These are phyloP conservation scores for Percopsis transmontana DNA, from an alignment of 2,113 vertebrate species.

Conservation along the genomic window DNA sequence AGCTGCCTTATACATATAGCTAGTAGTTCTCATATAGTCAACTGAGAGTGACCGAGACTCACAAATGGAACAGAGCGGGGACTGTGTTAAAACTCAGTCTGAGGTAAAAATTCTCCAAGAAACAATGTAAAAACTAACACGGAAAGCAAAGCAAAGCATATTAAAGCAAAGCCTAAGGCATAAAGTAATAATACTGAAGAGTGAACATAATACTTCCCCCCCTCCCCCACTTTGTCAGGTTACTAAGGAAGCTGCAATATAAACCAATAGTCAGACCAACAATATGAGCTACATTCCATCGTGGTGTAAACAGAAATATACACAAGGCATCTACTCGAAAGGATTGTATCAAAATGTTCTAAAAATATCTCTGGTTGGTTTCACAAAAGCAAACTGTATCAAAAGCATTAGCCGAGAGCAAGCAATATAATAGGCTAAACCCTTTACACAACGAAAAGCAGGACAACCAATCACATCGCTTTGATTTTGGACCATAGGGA, in stretches of 20 bases:
- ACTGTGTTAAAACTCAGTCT: constrained; percentile 69
- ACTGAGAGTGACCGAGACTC: constrained; percentile 55
- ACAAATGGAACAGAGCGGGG: constrained; percentile 57
- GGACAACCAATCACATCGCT: constrained; percentile 75
- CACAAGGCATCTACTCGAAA: constrained; percentile 79
- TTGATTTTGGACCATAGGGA: constrained; percentile 72
- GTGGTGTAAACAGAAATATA: constrained; percentile 75
- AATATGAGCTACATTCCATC: constrained; percentile 77
- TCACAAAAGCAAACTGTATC: constrained; percentile 80
- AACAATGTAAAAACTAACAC: constrained; percentile 62
- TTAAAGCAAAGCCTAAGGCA: constrained; percentile 74
- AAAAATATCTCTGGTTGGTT: constrained; percentile 79
- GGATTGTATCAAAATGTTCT: constrained; percentile 81
- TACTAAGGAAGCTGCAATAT: constrained; percentile 74
- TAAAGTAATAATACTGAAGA: constrained; percentile 69
- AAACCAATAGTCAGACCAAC: constrained; percentile 73
- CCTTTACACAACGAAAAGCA: constrained; percentile 72
- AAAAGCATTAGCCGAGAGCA: constrained; percentile 77
- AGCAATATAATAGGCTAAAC: constrained; percentile 70
- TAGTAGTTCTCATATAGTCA: constrained; percentile 60
- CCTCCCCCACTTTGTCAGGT: constrained; percentile 61
- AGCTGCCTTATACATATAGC: constrained; percentile 74
- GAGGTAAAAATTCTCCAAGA: constrained; percentile 71
- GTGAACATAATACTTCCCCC: constrained; percentile 57
- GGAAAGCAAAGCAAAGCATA: constrained; percentile 77